Base-by-base conservation (phyloP, 2,113 vertebrate species). In the Phyllostomus discolor region DNA sequence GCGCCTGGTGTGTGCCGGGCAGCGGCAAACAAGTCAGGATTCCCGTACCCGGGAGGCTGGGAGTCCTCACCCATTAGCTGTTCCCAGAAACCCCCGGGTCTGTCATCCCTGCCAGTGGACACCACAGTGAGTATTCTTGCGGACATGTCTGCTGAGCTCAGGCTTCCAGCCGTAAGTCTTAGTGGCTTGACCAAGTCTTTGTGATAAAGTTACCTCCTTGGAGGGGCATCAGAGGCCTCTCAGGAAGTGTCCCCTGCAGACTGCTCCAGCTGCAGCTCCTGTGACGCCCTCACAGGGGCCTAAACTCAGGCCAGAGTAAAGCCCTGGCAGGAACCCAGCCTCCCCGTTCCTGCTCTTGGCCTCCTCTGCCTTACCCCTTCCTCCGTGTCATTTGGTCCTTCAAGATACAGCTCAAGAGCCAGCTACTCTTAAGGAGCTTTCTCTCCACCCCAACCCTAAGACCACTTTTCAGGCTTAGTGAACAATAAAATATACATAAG, bases 231-330 rank as follows among this genome's bases (percentile, higher is more conserved):
- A 10, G 20, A 70, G 48, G 3, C 7, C 6, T 69, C 88, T 70
- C 2, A 16, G 48, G n/a, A 14, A 35, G 14, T 3, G 11, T 26
- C 22, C 33, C 19, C 22, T 35, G 46, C 1, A 67, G 43, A 54
- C 6, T 10, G 57, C 28, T 35, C n/a, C 22, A 80, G 83, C 4
- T 7, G 28, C 50, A 57, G 31, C 31, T 11, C 26, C 87, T 20
- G 33, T 8, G 35, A 14, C 1, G 4, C 33, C 22, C 24, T 76
- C 7, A 8, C 16, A 28, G 38, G 59, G 24, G 31, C 52, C n/a
- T 54, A 28, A 31, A 43, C 43, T 89, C 41, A 62, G 79, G 31
- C 48, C 38, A 43, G 52, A 86, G 57, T 28, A 83, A 88, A 93
- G 66, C 43, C n/a, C 46, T 8, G 80, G 59, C 20, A 24, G 2